These are phyloP conservation scores for Argentina silus DNA, from an alignment of 2,797 vertebrate genomes.

Conservation along the genomic window DNA sequence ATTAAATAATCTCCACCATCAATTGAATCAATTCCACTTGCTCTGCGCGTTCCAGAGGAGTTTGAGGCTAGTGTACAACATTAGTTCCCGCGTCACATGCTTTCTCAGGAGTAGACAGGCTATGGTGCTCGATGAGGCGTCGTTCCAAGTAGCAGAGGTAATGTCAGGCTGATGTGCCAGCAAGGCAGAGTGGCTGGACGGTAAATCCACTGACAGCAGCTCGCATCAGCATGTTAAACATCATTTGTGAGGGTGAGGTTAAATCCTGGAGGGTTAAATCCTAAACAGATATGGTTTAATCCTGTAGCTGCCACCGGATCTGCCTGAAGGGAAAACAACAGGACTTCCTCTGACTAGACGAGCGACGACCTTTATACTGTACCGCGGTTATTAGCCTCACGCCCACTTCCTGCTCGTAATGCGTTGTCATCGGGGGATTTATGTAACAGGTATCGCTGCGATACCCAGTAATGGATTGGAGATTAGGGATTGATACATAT, in stretches of 20 bases:
- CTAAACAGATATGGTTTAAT: no score
- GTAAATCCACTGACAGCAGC: constrained; percentile 49
- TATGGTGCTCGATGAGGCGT: constrained; percentile 63
- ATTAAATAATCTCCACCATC: constrained; percentile 52
- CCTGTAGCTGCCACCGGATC: no score
- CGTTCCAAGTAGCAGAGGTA: constrained; percentile 38
- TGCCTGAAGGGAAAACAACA: constrained; percentile 7
- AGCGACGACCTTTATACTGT: constrained; percentile 18
- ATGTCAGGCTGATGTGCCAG: constrained; percentile 35
- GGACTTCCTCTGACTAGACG: constrained; percentile 14
- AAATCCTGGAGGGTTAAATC: no score
- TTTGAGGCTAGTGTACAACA: constrained; percentile 32
- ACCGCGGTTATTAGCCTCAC: background rate
- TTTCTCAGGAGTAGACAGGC: constrained; percentile 39
- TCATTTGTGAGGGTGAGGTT: background rate
- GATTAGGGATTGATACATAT: constrained; percentile 28
- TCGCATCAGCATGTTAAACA: constrained; percentile 51
- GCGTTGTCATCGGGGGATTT: constrained; percentile 23
- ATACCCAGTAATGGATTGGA: constrained; percentile 40
- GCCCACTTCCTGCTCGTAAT: constrained; percentile 9
- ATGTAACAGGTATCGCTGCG: constrained; percentile 33
- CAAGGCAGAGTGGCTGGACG: constrained; percentile 53
- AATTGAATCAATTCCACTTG: constrained; percentile 19
- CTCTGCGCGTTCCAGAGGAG: constrained; percentile 21
- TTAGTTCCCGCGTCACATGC: no score